Evolutionary conservation across 2,113 vertebrate genomes (phyloP), one percentile per base, ranked within the genome.

Genomic region (Syngnathus scovelli): DNA sequence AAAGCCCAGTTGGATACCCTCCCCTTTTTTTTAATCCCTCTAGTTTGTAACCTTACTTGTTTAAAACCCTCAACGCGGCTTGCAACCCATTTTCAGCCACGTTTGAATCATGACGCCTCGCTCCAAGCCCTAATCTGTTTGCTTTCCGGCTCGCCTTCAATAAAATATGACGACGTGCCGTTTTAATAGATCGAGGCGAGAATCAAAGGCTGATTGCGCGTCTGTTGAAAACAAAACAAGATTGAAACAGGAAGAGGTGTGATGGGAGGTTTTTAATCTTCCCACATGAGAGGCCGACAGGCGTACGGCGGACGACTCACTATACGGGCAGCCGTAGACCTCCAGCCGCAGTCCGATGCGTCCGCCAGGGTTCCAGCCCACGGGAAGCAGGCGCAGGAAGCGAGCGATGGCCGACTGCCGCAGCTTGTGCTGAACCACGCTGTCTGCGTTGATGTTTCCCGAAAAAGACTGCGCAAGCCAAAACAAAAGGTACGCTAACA

Each of bases 311-410:
- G 1, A 10, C 36, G 6, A 63, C 77, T 79, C 4, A 69, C 72
- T 68, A 69, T 87, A 83, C 27, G 84, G 81, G 74, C 87, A 89
- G 1, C 87, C 85, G 33, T 89, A 86, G 15, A 78, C 48, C 78
- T 89, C 87, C 70, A 89, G 81, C 15, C 87, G 70, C 1, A 89
- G 85, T 65, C 87, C 87, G 41, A 89, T 86, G 64, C 87, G 74
- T 16, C 87, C 85, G 48, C 36, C 81, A 71, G 76, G 77, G 60
- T 89, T 87, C 87, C 85, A 85, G 77, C 72, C 78, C 66, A 87
- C 75, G 54, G 87, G 87, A 58, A 85, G 27, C 75, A 89, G 81
- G 38, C 85, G 81, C n/a, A 89, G 83, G 74, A 84, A 89, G 64
- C 85, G 85, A 59, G 87, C 85, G 13, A 84, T 46, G 0, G 74